phyloP scores from a whole-genome alignment of 2,113 vertebrate species.

The Pogonocichla stellata region DNA sequence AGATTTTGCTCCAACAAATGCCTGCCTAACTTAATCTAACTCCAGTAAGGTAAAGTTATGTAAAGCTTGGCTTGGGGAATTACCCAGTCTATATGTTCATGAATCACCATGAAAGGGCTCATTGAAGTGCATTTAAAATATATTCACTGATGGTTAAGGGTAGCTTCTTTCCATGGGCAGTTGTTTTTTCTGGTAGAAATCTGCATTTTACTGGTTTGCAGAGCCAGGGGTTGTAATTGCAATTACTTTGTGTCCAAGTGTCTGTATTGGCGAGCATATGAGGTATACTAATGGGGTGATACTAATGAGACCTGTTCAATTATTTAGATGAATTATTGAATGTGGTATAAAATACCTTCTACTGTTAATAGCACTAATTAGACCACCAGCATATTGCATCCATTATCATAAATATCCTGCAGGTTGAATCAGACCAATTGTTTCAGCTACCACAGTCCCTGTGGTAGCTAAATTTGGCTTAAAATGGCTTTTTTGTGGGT shows the following conservation, averaged over 20 bases:
- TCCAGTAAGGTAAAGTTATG: neutral
- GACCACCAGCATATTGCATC: neutral
- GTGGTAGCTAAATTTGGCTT: neutral
- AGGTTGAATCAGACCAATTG: neutral
- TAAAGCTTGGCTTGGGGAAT: neutral
- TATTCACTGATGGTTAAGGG: neutral
- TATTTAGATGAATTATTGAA: constrained; percentile 10
- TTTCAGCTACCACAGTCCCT: neutral
- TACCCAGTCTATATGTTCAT: neutral
- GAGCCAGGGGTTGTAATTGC: neutral
- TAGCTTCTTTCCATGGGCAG: neutral
- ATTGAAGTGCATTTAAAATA: neutral
- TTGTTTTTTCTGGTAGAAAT: neutral
- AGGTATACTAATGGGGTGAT: neutral
- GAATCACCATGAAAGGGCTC: neutral
- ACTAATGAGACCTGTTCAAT: constrained; percentile 33
- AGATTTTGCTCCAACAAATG: neutral
- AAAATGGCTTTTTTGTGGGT: neutral
- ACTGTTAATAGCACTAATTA: neutral
- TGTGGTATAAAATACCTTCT: neutral
- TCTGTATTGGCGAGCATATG: neutral
- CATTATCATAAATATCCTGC: neutral
- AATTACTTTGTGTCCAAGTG: neutral
- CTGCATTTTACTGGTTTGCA: neutral
- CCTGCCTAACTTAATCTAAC: neutral